These are phyloP conservation scores for Drosophila sulfurigaster DNA, from an alignment of 1,140 invertebrate genomes.

Conservation along the genomic window DNA sequence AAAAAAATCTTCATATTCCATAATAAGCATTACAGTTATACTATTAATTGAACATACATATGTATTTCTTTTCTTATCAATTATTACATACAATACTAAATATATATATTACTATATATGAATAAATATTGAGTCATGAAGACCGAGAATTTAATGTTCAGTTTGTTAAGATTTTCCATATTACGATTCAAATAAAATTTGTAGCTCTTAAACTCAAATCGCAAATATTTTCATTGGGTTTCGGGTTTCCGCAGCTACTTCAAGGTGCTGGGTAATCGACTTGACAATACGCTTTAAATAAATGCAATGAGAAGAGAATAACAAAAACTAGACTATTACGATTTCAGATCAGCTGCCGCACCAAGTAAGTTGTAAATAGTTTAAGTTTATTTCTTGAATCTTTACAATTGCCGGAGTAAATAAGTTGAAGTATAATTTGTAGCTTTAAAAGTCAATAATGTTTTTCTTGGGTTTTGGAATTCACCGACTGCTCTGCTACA, in stretches of 20 bases:
- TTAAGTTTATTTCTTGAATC: too few species aligned
- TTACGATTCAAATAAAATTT: slow-evolving; percentile 24
- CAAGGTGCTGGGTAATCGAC: too few species aligned
- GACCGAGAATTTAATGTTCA: not conserved
- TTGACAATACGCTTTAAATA: too few species aligned
- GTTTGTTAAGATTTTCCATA: slow-evolving; percentile 7
- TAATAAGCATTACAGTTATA: not conserved
- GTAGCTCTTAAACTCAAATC: not conserved
- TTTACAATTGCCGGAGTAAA: too few species aligned
- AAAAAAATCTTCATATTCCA: not conserved
- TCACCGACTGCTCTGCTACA: too few species aligned
- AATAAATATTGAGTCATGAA: slow-evolving; percentile 17
- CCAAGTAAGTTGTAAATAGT: too few species aligned
- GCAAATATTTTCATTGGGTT: too few species aligned
- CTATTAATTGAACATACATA: not conserved
- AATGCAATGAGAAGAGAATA: too few species aligned
- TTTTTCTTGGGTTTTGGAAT: not conserved
- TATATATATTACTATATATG: not conserved
- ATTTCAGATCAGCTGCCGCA: too few species aligned
- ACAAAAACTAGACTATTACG: too few species aligned
- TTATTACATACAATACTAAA: not conserved
- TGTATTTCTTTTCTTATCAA: not conserved
- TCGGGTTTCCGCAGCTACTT: too few species aligned
- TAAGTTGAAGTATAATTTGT: slow-evolving; percentile 10
- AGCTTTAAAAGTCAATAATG: not conserved